Base-by-base conservation (phyloP, 1,140 invertebrate genomes). In the Drosophila novamexicana region DNA sequence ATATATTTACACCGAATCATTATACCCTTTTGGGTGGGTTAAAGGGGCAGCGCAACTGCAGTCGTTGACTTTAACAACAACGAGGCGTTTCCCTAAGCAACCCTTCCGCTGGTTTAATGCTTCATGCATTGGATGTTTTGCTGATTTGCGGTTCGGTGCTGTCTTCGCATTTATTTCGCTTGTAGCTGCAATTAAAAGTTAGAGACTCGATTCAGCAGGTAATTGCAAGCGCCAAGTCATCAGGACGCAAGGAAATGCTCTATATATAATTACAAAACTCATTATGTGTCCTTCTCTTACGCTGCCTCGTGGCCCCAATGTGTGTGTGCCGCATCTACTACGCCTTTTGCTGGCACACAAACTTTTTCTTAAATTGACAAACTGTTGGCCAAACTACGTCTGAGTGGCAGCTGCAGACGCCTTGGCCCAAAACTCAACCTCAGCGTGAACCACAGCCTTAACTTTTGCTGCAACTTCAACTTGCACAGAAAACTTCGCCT, bases 121-220 rank as follows among this genome's bases (percentile, higher is more conserved):
- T 29, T 29, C 22, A 32, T 40, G 54, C 56, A 57, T 37, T 56
- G 59, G 58, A 56, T 75, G 49, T 22, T 68, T 45, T 62, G 69
- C 61, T 36, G 45, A 12, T 29, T 37, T 45, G 36, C 16, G 22
- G 47, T 65, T 56, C 40, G 71, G 67, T 65, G 40, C 65, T 68
- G 54, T 56, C 63, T 59, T 61, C 29, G 65, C 64, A 67, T 69
- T 68, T 68, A 70, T 67, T 79, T 85, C 54, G 58, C 79, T 77
- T 86, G 83, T 77, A 64, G 76, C 72, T 70, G 83, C 83, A 88
- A 88, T 86, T 86, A 86, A 88, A 86, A 86, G 72, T 83, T 86
- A 77, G 68, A 77, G 72, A 82, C 72, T 54, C 73, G 83, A 88
- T 79, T 76, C 73, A 70, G 79, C 79, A 68, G 83, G 79, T 86